phyloP scores from a whole-genome alignment of 1,140 invertebrate genomes.

The Ctenoplectra terminalis region DNA sequence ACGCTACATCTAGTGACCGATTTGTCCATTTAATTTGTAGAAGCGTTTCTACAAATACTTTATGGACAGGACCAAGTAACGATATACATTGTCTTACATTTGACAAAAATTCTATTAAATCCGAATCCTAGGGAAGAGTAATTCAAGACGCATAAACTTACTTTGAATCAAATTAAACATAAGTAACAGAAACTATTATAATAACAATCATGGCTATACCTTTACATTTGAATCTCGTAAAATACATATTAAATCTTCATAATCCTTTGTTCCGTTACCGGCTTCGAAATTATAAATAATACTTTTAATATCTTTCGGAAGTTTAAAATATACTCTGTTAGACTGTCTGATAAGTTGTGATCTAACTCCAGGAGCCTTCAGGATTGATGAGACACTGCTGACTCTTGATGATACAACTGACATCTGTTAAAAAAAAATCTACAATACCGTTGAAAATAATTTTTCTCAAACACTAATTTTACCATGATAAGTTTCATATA shows the following conservation, averaged over 20 bases:
- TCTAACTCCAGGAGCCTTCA: conserved; percentile 74
- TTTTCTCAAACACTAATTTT: not conserved
- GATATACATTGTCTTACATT: conserved; percentile 85
- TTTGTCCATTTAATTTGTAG: conserved; percentile 85
- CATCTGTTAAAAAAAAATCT: conserved; percentile 71
- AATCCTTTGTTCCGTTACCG: conserved; percentile 68
- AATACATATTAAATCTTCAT: conserved; percentile 79
- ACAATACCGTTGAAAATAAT: not conserved
- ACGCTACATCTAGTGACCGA: conserved; percentile 79
- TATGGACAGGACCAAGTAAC: conserved; percentile 83
- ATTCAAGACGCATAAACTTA: not conserved
- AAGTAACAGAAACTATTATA: not conserved
- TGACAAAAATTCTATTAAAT: conserved; percentile 83
- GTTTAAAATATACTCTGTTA: conserved; percentile 75
- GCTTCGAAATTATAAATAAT: conserved; percentile 74
- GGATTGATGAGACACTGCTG: conserved; percentile 77
- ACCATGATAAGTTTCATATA: too few relatives aligned
- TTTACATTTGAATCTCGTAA: conserved; percentile 77
- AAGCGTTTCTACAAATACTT: conserved; percentile 85
- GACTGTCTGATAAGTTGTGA: conserved; percentile 61
- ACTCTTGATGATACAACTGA: conserved; percentile 78
- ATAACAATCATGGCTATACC: too few relatives aligned
- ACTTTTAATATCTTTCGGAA: conserved; percentile 76
- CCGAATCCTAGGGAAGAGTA: conserved; percentile 82
- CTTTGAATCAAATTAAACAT: not conserved